phyloP scores from a whole-genome alignment of 2,888 invertebrate genomes.

The Ametastegia equiseti region DNA sequence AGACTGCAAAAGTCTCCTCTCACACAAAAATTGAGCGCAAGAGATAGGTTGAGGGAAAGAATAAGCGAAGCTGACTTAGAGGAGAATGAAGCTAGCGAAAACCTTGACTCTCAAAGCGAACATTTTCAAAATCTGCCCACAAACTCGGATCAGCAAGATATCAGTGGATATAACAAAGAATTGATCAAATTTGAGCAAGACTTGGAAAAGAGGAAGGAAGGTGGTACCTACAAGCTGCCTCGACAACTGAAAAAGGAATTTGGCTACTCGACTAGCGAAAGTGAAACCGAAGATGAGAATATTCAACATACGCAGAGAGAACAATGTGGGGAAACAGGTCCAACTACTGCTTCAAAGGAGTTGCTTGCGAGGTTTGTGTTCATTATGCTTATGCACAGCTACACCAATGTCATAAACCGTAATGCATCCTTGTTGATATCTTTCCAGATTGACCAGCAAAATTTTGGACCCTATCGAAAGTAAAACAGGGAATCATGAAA shows the following conservation, averaged over 20 bases:
- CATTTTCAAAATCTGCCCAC: slow-evolving; percentile 49
- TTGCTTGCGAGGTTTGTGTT: slow-evolving; percentile 65
- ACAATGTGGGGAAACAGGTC: slow-evolving; percentile 33
- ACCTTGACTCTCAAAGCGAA: slow-evolving; percentile 43
- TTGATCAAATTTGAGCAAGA: slow-evolving; percentile 29
- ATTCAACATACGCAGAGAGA: slow-evolving; percentile 49
- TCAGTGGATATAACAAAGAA: slow-evolving; percentile 52
- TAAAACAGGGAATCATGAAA: slow-evolving; percentile 50
- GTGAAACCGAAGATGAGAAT: slow-evolving; percentile 54
- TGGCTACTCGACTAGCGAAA: slow-evolving; percentile 57
- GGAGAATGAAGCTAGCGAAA: slow-evolving; percentile 48
- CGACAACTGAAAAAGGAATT: slow-evolving; percentile 58
- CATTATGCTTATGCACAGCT: background rate
- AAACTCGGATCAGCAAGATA: slow-evolving; percentile 50
- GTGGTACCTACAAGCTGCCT: slow-evolving; percentile 55
- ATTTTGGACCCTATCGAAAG: slow-evolving; percentile 22
- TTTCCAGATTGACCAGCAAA: slow-evolving; percentile 59
- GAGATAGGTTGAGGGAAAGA: slow-evolving; percentile 52
- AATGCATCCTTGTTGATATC: background rate
- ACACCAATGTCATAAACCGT: background rate
- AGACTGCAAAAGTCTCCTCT: slow-evolving; percentile 63
- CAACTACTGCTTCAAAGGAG: slow-evolving; percentile 62
- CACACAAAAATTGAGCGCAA: slow-evolving; percentile 49
- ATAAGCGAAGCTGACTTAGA: slow-evolving; percentile 24
- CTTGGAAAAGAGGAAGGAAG: slow-evolving; percentile 50